These are phyloP conservation scores for Colinus virginianus DNA, from an alignment of 2,113 vertebrate species.

Conservation along the genomic window DNA sequence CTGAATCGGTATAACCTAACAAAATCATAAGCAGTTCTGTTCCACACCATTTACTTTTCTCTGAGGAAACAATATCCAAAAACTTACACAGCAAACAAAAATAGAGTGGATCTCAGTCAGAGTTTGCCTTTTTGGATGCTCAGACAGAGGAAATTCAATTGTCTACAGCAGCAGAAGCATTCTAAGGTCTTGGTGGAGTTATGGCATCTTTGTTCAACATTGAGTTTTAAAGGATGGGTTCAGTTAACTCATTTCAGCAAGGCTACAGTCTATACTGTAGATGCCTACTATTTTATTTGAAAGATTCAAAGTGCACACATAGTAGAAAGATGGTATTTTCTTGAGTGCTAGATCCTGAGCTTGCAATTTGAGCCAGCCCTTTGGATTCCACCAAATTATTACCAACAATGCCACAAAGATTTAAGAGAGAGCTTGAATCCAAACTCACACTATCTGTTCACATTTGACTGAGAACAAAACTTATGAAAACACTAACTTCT, in stretches of 20 bases:
- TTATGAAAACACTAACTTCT: background rate
- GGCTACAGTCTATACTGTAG: background rate
- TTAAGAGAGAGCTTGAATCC: background rate
- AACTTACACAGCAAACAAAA: background rate
- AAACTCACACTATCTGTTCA: background rate
- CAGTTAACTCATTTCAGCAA: background rate
- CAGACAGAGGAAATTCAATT: background rate
- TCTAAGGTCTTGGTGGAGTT: background rate
- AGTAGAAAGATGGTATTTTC: background rate
- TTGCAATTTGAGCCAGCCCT: no score
- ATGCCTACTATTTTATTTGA: background rate
- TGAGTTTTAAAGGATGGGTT: background rate
- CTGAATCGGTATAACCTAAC: background rate
- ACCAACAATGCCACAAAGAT: background rate
- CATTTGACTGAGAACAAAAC: background rate
- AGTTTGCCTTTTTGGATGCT: background rate
- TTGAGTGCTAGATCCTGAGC: background rate
- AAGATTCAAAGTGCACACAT: background rate
- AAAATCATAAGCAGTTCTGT: background rate
- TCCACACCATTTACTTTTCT: background rate
- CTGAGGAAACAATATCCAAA: background rate
- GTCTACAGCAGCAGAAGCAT: background rate
- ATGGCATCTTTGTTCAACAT: fast-evolving
- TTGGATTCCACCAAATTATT: background rate
- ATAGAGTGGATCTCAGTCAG: background rate